Conservation (phyloP, 2,888 invertebrate species). For the Tolmerus cingulatus region DNA sequence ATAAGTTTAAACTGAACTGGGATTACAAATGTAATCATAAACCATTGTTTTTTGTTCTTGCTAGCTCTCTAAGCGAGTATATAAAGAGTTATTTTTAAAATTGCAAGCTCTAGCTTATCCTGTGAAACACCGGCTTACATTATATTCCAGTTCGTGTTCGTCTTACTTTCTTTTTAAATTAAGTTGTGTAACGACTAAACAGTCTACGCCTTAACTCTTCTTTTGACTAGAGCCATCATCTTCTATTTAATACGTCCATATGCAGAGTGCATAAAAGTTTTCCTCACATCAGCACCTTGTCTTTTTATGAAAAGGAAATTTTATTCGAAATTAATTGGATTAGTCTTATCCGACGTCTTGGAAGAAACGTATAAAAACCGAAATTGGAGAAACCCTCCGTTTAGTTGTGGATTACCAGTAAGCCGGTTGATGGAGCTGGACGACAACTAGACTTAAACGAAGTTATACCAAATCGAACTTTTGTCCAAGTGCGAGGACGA, state of each 20-base stretch:
- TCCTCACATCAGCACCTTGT: conserved; percentile 1
- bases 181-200: neutral
- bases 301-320: conserved; percentile 9
- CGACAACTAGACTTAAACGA: neutral
- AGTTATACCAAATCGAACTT: neutral
- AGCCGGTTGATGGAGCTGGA: neutral
- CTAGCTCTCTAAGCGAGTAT: neutral
- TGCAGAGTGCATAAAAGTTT: neutral
- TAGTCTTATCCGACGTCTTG: neutral
- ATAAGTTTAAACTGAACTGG: neutral
- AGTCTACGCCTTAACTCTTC: neutral
- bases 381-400: neutral
- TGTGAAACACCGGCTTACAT: neutral
- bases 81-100: neutral
- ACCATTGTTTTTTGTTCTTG: neutral
- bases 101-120: neutral
- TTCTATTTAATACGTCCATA: neutral
- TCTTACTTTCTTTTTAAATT: neutral
- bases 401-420: conserved; percentile 12
- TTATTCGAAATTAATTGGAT: neutral
- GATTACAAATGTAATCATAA: neutral
- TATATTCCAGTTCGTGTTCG: neutral
- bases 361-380: neutral
- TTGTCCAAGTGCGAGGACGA: neutral
- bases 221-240: neutral